A percentile compares a stretch with the other conserved stretches of the same genome.
Evolutionary conservation across 2,888 invertebrate genomes (phyloP).

Genomic region (Abrostola triplasia): DNA sequence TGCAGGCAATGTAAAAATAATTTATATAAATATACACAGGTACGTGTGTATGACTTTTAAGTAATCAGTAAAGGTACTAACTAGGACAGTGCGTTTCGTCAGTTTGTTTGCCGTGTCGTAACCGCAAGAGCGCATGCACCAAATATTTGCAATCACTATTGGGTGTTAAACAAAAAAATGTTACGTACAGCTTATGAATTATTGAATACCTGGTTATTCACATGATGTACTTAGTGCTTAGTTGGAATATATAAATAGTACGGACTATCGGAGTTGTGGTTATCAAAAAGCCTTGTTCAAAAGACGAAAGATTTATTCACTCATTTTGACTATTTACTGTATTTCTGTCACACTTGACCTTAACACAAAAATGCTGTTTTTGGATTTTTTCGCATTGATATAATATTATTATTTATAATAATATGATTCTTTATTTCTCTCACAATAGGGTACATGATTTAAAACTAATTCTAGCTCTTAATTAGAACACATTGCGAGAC

Average conservation of each 20-base stretch:
- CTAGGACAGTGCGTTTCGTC: conserved; percentile 15
- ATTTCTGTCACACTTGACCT: no score
- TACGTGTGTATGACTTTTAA: not conserved
- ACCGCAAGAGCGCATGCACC: conserved; percentile 20
- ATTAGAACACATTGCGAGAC: no score
- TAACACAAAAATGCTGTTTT: no score
- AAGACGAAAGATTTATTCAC: no score
- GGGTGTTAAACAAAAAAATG: conserved; percentile 12
- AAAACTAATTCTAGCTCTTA: no score
- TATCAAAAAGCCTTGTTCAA: no score
- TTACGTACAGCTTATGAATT: conserved; percentile 4
- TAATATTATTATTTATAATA: no score
- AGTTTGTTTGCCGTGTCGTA: conserved; percentile 7
- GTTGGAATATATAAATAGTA: not conserved
- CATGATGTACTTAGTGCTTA: not conserved
- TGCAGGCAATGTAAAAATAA: no score
- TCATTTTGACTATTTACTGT: no score
- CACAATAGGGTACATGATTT: no score
- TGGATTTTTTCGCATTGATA: no score
- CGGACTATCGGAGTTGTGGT: not conserved
- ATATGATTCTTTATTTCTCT: no score
- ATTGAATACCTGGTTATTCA: conserved; percentile 3
- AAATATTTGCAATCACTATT: conserved; percentile 32
- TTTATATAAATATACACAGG: not conserved
- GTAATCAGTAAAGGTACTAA: not conserved